Evolutionary conservation across 2,888 invertebrate genomes (phyloP).

Genomic region (Acanthosoma haemorrhoidale): DNA sequence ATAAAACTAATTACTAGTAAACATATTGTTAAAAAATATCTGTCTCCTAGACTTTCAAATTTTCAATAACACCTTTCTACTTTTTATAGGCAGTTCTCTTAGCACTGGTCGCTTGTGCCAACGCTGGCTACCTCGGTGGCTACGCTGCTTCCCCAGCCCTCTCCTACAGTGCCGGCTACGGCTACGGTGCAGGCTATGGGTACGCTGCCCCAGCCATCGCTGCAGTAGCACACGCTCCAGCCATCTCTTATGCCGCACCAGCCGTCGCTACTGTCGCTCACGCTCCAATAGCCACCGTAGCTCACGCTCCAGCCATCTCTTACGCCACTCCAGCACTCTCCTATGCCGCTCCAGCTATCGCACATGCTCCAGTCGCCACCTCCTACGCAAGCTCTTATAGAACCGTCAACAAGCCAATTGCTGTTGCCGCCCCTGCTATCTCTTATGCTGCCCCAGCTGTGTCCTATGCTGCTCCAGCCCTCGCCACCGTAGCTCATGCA

Average conservation of each 20-base stretch:
- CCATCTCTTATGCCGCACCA: not conserved
- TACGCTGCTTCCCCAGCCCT: not conserved
- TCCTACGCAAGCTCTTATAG: slow-evolving; percentile 46
- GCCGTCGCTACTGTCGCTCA: not conserved
- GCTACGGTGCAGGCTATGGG: not conserved
- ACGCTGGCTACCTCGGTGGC: not conserved
- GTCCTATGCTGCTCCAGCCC: not conserved
- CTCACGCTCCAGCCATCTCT: not conserved
- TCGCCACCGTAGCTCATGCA: too few relatives aligned
- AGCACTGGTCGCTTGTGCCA: not conserved
- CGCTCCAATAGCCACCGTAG: not conserved
- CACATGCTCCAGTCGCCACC: not conserved
- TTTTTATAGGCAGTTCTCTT: not conserved
- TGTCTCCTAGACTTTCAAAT: too few relatives aligned
- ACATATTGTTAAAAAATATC: too few relatives aligned
- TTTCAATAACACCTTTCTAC: too few relatives aligned
- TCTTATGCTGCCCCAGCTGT: slow-evolving; percentile 7
- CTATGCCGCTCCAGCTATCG: not conserved
- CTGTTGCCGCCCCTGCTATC: not conserved
- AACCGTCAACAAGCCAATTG: slow-evolving; percentile 44
- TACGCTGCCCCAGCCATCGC: not conserved
- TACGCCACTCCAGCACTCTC: not conserved
- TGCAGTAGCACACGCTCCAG: not conserved
- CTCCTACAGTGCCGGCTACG: not conserved
- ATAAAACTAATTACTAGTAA: too few relatives aligned